Base-by-base conservation (phyloP, 2,797 vertebrate species). In the Amblyopsis hoosieri region DNA sequence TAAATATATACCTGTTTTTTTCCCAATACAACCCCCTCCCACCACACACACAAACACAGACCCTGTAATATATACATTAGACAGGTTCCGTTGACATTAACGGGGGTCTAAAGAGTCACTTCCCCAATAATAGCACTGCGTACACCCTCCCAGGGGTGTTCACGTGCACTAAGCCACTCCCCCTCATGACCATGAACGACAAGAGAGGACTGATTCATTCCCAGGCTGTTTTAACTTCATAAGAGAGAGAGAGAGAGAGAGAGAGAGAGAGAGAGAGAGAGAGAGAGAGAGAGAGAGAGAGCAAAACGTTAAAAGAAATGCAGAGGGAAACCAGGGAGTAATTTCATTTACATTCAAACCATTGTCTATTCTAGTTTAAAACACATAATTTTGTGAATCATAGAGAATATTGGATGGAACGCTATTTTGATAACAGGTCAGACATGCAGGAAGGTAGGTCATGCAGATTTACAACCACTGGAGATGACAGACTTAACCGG, bases 121-220 rank as follows among this genome's bases (percentile, higher is more conserved):
- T 50, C 65, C 63, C 77, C 63, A 49, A 57, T 83, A 85, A 70
- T 71, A 90, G 84, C 94, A 93, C 95, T 96, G 96, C 90, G 84
- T 55, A 81, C 52, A 64, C 59, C 2, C 9, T 67, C 55, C n/a
- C 1, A 33, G 37, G 50, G 62, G 82, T 60, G 72, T 51, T 74
- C 54, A 72, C 33, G 76, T 88, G 73, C 75, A 80, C 61, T 63
- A 59, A 55, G 82, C 87, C 87, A 94, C 92, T 55, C 85, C 93
- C 92, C 89, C 85, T 85, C 88, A 14, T 69, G 64, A 91, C 96
- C 96, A 95, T 97, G 98, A 93, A 97, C 95, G 96, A 95, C 94
- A 95, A 95, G 90, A 93, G 89, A 89, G 93, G 91, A 93, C 90
- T 87, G 90, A 87, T 87, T 88, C 65, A 68, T 59, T 83, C 73